A percentile compares a stretch with the other conserved stretches of the same genome.
Evolutionary conservation across 2,888 invertebrate genomes (phyloP).

Genomic region (Hoplodrina blanda): DNA sequence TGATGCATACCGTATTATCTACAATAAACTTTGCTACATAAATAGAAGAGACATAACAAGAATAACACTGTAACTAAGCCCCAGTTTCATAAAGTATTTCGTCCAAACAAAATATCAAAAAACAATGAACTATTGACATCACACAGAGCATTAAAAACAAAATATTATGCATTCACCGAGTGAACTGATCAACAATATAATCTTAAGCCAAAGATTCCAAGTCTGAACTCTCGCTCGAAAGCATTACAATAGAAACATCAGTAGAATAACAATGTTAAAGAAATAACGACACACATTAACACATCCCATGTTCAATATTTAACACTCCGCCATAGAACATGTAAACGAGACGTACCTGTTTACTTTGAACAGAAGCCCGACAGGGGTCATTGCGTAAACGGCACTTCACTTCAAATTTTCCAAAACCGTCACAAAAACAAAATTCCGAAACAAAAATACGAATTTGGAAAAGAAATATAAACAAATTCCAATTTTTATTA

Average conservation of each 20-base stretch:
- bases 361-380: slow-evolving; percentile 91
- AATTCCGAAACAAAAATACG: slow-evolving; percentile 7
- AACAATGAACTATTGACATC: neutral
- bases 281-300: slow-evolving; percentile 71
- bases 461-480: slow-evolving; percentile 10
- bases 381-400: slow-evolving; percentile 88
- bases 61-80: too few species aligned
- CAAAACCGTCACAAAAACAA: slow-evolving; percentile 55
- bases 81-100: too few species aligned
- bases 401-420: slow-evolving; percentile 67
- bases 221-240: slow-evolving; percentile 52
- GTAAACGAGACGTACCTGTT: slow-evolving; percentile 87
- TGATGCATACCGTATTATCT: too few species aligned
- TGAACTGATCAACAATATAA: slow-evolving; percentile 57
- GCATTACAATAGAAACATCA: slow-evolving; percentile 65
- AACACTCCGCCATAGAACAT: slow-evolving; percentile 66
- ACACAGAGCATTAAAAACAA: slow-evolving; percentile 24
- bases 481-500: slow-evolving; percentile 4
- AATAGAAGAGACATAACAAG: too few species aligned
- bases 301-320: slow-evolving; percentile 78
- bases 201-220: slow-evolving; percentile 59
- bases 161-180: slow-evolving; percentile 55
- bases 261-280: slow-evolving; percentile 63
- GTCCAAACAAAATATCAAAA: neutral
- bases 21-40: too few species aligned